These are phyloP conservation scores for Mesorhabditis spiculigera DNA, from an alignment of 2,888 invertebrate genomes.

Conservation along the genomic window DNA sequence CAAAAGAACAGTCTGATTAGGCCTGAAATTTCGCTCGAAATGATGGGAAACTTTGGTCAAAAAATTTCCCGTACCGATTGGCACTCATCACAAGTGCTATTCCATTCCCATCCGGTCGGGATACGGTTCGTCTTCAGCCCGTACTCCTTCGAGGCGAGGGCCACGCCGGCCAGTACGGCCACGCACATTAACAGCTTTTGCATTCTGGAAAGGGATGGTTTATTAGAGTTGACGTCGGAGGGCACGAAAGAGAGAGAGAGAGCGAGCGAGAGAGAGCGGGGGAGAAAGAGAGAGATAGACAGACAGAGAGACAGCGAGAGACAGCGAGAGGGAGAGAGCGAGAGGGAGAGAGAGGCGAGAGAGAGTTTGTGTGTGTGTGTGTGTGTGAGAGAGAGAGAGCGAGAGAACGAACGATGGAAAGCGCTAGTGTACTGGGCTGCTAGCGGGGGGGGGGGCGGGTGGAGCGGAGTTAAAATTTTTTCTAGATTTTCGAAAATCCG, in stretches of 20 bases:
- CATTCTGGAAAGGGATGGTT: constrained; percentile 3
- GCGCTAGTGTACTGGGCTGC: no score
- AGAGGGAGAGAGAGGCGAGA: not conserved
- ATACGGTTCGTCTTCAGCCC: constrained; percentile 37
- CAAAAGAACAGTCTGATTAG: not conserved
- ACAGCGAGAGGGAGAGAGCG: not conserved
- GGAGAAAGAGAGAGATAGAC: no score
- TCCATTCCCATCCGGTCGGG: constrained; percentile 15
- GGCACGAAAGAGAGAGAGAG: constrained; percentile 10
- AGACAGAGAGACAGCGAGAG: no score
- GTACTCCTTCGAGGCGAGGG: constrained; percentile 20
- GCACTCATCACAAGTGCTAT: constrained; percentile 40
- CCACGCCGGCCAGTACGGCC: constrained; percentile 10
- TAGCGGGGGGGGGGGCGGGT: no score
- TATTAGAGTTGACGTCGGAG: constrained; percentile 9
- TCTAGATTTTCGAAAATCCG: no score
- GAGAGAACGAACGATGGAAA: no score
- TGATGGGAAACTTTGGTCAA: no score
- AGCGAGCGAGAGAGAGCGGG: not conserved
- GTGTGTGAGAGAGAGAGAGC: no score
- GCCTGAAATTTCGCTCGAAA: no score
- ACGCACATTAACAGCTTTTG: constrained; percentile 13
- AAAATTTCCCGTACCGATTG: constrained; percentile 13
- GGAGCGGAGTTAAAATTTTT: no score
- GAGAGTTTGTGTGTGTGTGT: not conserved